A percentile compares a stretch with the other conserved stretches of the same genome.
These are phyloP conservation scores for Lasioglossum vierecki DNA, from an alignment of 2,888 invertebrate genomes.

Conservation along the genomic window DNA sequence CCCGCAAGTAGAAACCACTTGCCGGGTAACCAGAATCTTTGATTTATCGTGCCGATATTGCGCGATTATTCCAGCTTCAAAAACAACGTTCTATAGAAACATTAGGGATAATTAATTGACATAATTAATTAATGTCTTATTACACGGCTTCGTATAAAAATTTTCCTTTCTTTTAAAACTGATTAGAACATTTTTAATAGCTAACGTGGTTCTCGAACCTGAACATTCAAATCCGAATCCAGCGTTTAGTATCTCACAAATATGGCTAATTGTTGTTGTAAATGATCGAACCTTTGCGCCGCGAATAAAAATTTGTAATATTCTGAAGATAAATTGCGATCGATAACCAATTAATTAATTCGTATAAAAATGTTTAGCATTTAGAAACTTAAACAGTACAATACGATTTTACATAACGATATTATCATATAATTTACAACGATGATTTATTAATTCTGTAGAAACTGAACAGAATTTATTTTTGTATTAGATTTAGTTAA, in stretches of 20 bases:
- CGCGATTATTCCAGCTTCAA: conserved; percentile 63
- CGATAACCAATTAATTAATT: too few species aligned
- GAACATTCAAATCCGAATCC: too few species aligned
- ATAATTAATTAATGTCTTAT: background rate
- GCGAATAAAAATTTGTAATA: too few species aligned
- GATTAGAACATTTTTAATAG: too few species aligned
- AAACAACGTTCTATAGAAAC: conserved; percentile 34
- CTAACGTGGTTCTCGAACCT: too few species aligned
- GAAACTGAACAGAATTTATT: background rate
- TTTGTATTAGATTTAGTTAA: background rate
- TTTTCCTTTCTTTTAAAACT: too few species aligned
- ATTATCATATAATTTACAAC: background rate
- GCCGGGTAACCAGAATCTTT: conserved; percentile 64
- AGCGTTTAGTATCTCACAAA: too few species aligned
- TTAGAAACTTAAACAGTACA: background rate
- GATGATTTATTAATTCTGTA: background rate
- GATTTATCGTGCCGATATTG: conserved; percentile 70
- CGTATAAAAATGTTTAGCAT: background rate
- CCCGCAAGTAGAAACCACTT: conserved; percentile 27
- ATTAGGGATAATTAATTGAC: conserved; percentile 69
- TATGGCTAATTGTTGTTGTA: too few species aligned
- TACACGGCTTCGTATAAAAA: background rate
- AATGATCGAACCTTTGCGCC: too few species aligned
- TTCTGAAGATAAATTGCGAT: too few species aligned
- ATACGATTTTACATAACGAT: background rate